Evolutionary conservation across 2,888 invertebrate species (phyloP), one percentile per base, ranked within the genome.

Genomic region (Heliothis peltigera): DNA sequence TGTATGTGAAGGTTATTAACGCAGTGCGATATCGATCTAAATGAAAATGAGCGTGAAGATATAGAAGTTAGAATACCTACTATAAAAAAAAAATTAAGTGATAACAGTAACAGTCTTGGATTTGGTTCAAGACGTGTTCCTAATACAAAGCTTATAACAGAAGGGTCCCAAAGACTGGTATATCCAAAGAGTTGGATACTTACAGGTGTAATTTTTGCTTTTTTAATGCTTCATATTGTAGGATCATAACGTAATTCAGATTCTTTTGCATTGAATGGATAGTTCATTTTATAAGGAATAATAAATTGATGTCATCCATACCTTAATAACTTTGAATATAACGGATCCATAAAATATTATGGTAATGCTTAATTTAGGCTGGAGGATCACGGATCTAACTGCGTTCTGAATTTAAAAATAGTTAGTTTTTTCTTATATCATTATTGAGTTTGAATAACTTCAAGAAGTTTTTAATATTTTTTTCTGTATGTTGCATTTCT

Each of bases 21-120:
- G 21, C 21, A 43, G 12, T 12, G 1, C 25, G 42, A 61, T 69
- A 61, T 61, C 52, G 52, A 70, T 74, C 47, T 21, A 67, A 22
- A 52, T 67, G 19, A 73, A 52, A 69, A 75, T 70, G 44, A 56
- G 35, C 75, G 55, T 68, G 61, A 75, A 61, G 61, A 68, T 70
- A 42, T 55, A 7, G 48, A 54, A 54, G 28, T 53, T 28, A 58
- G 58, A 48, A 72, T 47, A 43, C n/a, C n/a, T n/a, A n/a, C n/a
- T n/a, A n/a, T n/a, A n/a, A n/a, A n/a, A n/a, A n/a, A n/a, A n/a
- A n/a, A n/a, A n/a, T n/a, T n/a, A n/a, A n/a, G 15, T 57, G 66
- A 65, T 73, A 19, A 39, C 35, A 53, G 6, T 25, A 25, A 6
- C 4, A 25, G 25, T n/a, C n/a, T n/a, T n/a, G n/a, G n/a, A n/a